A percentile compares a stretch with the other conserved stretches of the same genome.
Conservation (phyloP, 2,797 vertebrate genomes). For the Prunella strophiata region DNA sequence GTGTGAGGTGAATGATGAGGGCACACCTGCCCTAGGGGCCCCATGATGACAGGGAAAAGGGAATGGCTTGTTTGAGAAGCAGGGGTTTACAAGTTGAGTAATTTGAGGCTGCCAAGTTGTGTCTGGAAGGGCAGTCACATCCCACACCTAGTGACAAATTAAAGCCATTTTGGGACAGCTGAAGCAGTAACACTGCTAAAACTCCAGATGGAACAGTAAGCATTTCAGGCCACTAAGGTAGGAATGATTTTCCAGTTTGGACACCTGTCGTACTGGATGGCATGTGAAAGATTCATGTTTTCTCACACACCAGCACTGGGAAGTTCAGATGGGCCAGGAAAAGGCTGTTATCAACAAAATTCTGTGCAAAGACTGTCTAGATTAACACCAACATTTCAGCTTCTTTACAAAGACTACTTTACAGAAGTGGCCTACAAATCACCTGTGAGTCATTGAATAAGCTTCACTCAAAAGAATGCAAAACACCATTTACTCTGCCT, state of each 20-base stretch:
- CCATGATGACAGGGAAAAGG: fast-evolving
- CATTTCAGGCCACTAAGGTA: neutral
- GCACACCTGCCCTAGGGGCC: neutral
- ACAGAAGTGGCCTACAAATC: neutral
- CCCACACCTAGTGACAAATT: neutral
- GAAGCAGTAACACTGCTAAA: neutral
- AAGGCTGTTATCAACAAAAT: neutral
- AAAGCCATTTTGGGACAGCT: neutral
- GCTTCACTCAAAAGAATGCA: neutral
- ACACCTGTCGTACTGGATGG: neutral
- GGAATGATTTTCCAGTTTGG: neutral
- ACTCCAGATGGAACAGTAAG: neutral
- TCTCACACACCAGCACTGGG: neutral
- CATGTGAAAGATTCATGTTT: fast-evolving
- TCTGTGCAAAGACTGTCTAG: neutral
- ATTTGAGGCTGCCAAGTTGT: neutral
- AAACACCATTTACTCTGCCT: neutral
- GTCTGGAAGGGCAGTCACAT: neutral
- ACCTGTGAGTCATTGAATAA: neutral
- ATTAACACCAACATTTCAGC: neutral
- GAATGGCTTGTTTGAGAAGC: neutral
- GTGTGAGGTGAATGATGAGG: neutral
- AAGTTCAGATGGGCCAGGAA: neutral
- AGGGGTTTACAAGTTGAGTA: neutral
- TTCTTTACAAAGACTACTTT: neutral